Evolutionary conservation across 2,797 vertebrate species (phyloP).

Genomic region (Fundulus diaphanus): DNA sequence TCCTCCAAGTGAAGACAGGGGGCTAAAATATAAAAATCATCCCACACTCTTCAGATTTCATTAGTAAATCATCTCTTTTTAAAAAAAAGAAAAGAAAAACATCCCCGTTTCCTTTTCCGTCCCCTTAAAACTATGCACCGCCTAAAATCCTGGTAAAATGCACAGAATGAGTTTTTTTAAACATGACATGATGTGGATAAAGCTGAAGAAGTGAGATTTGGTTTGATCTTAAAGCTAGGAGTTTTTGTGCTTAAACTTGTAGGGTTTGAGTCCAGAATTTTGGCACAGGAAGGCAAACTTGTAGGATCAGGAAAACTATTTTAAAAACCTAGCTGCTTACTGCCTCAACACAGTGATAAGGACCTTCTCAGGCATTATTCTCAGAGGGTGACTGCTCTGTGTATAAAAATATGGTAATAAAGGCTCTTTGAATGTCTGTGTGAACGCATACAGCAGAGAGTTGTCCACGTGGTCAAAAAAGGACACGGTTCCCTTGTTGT

Average conservation of each 20-base stretch:
- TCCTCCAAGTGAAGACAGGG: background rate
- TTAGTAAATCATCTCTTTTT: background rate
- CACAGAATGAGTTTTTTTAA: background rate
- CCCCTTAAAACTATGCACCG: background rate
- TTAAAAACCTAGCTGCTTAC: constrained; percentile 11
- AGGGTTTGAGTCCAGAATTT: background rate
- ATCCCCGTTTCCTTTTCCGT: background rate
- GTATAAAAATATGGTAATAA: constrained; percentile 83
- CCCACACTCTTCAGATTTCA: background rate
- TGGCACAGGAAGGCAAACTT: background rate
- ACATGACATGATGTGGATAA: background rate
- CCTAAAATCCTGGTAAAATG: background rate
- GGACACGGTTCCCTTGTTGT: constrained; percentile 72
- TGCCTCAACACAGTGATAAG: constrained; percentile 60
- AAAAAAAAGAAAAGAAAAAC: too few relatives aligned
- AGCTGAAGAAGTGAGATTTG: background rate
- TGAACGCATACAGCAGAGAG: constrained; percentile 65
- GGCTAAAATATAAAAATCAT: background rate
- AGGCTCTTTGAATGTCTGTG: constrained; percentile 68
- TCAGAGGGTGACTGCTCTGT: constrained; percentile 70
- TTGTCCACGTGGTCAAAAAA: constrained; percentile 67
- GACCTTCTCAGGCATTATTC: constrained; percentile 70
- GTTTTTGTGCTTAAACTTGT: background rate
- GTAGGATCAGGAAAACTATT: background rate
- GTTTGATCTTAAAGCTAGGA: background rate